Evolutionary conservation across 2,888 invertebrate species (phyloP), one percentile per base, ranked within the genome.

Genomic region (Seira sanloemensis): DNA sequence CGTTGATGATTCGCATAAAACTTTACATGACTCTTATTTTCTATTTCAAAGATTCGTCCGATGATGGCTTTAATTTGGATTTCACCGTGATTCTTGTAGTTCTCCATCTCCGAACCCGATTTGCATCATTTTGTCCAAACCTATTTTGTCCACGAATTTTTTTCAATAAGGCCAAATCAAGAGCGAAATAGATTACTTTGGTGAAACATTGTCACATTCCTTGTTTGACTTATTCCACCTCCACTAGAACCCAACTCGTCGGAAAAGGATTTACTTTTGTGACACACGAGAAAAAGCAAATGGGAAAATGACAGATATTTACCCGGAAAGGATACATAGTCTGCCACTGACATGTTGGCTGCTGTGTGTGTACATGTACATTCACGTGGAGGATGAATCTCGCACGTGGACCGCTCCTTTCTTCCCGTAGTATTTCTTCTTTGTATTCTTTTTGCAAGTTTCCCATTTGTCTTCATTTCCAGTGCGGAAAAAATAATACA

Each of bases 161-260:
- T n/a, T n/a, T n/a, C n/a, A n/a, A n/a, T n/a, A n/a, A n/a, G n/a
- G n/a, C n/a, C n/a, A n/a, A n/a, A n/a, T n/a, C n/a, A n/a, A n/a
- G n/a, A n/a, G n/a, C n/a, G n/a, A n/a, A n/a, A n/a, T n/a, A n/a
- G n/a, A n/a, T n/a, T n/a, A n/a, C n/a, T n/a, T n/a, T n/a, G n/a
- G n/a, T n/a, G n/a, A 71, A 68, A 66, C 25, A 76, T 69, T 76
- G 76, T 76, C 76, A 77, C 68, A 77, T 69, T 77, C 77, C 77
- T 21, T 69, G 68, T 68, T 77, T 77, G 77, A 77, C 69, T 77
- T 69, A 26, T 7, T 69, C 23, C 68, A 9, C 21, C 66, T 75
- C 5, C 25, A 18, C 21, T 21, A 66, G 16, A 58, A 27, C 37
- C 65, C 65, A 37, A 21, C n/a, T 19, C 26, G n/a, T 21, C 26